Evolutionary conservation across 2,113 vertebrate species (phyloP).

Genomic region (Malurus alboscapulatus): DNA sequence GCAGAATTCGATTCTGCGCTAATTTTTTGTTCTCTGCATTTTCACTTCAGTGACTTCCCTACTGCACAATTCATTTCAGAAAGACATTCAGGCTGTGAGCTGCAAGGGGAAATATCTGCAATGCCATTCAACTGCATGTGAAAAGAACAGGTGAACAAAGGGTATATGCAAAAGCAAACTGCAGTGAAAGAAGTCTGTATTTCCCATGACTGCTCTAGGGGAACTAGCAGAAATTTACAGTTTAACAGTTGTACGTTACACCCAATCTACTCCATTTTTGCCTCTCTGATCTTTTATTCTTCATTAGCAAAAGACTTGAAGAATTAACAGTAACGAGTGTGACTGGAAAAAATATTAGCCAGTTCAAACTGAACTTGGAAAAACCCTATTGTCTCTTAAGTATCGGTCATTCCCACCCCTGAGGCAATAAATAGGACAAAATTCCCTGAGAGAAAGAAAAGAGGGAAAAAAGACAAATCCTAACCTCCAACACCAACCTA

Average conservation of each 20-base stretch:
- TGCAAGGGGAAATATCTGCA: background rate
- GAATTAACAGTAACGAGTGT: background rate
- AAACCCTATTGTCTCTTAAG: background rate
- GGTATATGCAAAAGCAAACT: background rate
- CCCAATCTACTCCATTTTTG: background rate
- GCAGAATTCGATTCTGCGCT: rapidly evolving
- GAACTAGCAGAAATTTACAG: background rate
- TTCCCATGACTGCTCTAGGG: background rate
- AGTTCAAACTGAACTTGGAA: background rate
- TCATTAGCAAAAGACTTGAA: background rate
- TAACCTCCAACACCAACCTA: too few species aligned
- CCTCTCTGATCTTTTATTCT: background rate
- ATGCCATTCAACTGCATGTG: background rate
- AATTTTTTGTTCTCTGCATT: background rate
- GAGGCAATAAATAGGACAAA: too few species aligned
- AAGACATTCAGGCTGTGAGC: background rate
- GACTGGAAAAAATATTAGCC: background rate
- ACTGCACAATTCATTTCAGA: background rate
- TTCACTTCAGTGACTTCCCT: background rate
- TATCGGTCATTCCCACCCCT: too few species aligned
- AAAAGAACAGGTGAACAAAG: background rate
- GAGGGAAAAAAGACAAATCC: too few species aligned
- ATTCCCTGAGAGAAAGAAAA: too few species aligned
- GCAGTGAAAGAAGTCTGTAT: background rate
- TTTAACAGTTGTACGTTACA: background rate